A percentile compares a stretch with the other conserved stretches of the same genome.
Evolutionary conservation across 2,888 invertebrate genomes (phyloP).

Genomic region (Therioaphis trifolii): DNA sequence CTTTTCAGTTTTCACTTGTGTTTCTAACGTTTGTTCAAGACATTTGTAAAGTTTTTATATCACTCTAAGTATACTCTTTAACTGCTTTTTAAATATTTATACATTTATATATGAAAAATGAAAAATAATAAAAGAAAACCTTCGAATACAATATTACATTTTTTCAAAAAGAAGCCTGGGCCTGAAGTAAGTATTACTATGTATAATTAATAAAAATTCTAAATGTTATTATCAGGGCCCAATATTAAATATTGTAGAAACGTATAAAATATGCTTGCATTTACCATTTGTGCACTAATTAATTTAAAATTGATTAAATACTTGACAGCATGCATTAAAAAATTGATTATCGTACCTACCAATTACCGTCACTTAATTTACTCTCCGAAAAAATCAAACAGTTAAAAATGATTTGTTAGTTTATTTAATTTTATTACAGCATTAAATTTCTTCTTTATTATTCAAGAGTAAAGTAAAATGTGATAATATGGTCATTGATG

Average conservation of each 20-base stretch:
- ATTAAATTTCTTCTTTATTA: too few species aligned
- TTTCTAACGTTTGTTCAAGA: conserved; percentile 2
- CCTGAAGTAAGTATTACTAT: neutral
- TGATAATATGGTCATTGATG: too few species aligned
- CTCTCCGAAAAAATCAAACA: too few species aligned
- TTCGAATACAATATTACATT: neutral
- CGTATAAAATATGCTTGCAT: too few species aligned
- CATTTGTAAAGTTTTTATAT: neutral
- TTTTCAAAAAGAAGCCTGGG: conserved; percentile 2
- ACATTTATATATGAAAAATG: conserved; percentile 3
- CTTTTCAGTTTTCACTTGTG: neutral
- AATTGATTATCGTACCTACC: too few species aligned
- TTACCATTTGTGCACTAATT: too few species aligned
- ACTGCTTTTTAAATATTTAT: conserved; percentile 4
- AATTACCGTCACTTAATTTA: too few species aligned
- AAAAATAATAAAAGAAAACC: conserved; percentile 17
- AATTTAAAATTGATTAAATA: too few species aligned
- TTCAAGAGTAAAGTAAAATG: too few species aligned
- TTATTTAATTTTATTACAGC: too few species aligned
- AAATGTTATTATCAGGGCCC: neutral
- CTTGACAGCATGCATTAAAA: too few species aligned
- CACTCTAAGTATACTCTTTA: neutral
- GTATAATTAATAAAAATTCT: neutral
- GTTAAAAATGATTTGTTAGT: neutral
- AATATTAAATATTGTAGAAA: too few species aligned